phyloP scores from a whole-genome alignment of 1,140 invertebrate species.

The Drosophila sulfurigaster region DNA sequence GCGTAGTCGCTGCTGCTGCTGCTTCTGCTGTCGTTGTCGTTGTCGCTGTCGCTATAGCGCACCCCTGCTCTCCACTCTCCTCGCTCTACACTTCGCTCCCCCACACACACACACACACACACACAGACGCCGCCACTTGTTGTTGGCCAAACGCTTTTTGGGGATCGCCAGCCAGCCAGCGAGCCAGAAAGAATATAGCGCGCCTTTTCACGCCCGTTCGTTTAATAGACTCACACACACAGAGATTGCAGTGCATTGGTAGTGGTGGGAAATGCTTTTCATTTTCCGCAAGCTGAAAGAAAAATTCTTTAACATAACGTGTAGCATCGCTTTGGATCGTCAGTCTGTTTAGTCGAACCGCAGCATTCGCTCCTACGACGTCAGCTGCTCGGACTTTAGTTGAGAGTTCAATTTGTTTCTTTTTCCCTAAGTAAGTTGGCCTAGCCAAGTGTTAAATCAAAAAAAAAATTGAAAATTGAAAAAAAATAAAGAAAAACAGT shows the following conservation, averaged over 20 bases:
- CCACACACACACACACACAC: too few species aligned
- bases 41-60: neutral
- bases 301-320: constrained; percentile 85
- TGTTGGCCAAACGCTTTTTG: constrained; percentile 63
- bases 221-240: constrained; percentile 42
- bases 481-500: constrained; percentile 12
- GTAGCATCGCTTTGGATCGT: constrained; percentile 84
- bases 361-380: constrained; percentile 85
- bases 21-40: constrained; percentile 4
- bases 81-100: constrained; percentile 1
- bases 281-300: constrained; percentile 79
- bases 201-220: constrained; percentile 52
- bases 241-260: constrained; percentile 27
- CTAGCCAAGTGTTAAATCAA: constrained; percentile 48
- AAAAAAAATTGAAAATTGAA: neutral
- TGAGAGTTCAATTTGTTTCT: constrained; percentile 85
- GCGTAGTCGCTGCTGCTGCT: constrained; percentile 38
- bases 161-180: constrained; percentile 32
- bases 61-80: too few species aligned
- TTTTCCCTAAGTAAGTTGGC: constrained; percentile 85
- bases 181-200: constrained; percentile 42
- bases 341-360: constrained; percentile 85
- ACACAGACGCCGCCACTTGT: constrained; percentile 61
- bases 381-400: constrained; percentile 85
- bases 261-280: constrained; percentile 63